These are phyloP conservation scores for Zonotrichia leucophrys DNA, from an alignment of 2,113 vertebrate genomes.

Conservation along the genomic window DNA sequence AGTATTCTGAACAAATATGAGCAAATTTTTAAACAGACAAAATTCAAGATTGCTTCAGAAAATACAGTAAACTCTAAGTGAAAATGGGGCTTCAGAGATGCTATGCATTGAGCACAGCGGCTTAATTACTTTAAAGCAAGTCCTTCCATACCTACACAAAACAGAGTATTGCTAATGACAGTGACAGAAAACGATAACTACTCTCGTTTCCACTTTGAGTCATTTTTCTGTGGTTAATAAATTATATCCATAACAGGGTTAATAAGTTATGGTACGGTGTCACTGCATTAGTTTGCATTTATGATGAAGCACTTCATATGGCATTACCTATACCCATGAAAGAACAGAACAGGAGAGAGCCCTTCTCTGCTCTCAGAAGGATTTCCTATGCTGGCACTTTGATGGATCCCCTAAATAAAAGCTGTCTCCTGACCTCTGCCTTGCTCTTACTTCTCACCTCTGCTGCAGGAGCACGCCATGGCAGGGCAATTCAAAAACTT, in stretches of 20 bases:
- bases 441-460: neutral
- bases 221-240: slow-evolving; percentile 61
- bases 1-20: neutral
- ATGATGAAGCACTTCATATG: slow-evolving; percentile 31
- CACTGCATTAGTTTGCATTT: slow-evolving; percentile 40
- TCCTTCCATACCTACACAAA: neutral
- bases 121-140: neutral
- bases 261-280: slow-evolving; percentile 38
- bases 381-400: neutral
- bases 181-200: slow-evolving; percentile 13
- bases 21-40: neutral
- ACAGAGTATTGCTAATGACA: slow-evolving; percentile 11
- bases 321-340: neutral
- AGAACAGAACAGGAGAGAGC: neutral
- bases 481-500: neutral
- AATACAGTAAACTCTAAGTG: neutral
- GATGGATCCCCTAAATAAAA: neutral
- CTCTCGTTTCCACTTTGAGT: slow-evolving; percentile 31
- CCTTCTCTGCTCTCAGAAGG: neutral
- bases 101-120: neutral
- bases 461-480: neutral
- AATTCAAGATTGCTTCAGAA: neutral
- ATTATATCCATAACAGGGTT: slow-evolving; percentile 53
- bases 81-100: neutral
- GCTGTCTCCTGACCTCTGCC: neutral